Percentiles rank a stretch among this genome's conserved stretches.
Conservation (phyloP, 2,888 invertebrate species). For the Pterobdella sp. region DNA sequence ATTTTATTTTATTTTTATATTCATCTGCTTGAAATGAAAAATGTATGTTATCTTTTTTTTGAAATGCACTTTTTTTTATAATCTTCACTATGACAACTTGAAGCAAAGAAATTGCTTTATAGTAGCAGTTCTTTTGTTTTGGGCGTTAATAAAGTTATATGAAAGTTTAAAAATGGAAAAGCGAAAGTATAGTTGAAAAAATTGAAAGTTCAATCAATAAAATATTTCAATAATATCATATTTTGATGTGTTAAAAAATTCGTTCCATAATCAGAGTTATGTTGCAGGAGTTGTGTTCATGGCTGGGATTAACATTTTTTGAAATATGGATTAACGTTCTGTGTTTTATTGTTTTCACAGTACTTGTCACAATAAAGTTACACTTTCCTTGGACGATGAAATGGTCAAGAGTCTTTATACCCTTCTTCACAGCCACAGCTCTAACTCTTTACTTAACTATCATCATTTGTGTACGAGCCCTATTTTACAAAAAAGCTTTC, state of each 20-base stretch:
- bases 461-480: background rate
- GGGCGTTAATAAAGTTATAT: background rate
- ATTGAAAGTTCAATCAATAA: background rate
- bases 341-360: conserved; percentile 72
- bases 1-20: background rate
- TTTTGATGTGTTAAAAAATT: no score
- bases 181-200: background rate
- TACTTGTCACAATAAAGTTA: conserved; percentile 68
- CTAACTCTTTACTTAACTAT: conserved; percentile 74
- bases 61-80: background rate
- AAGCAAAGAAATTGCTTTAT: background rate
- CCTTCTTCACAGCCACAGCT: conserved; percentile 82
- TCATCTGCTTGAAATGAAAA: background rate
- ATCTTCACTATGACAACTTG: background rate
- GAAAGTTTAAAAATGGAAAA: background rate
- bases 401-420: conserved; percentile 85
- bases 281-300: conserved; percentile 72
- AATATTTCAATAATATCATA: background rate
- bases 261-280: no score
- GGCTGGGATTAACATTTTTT: conserved; percentile 88
- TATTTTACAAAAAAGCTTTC: background rate
- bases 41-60: no score
- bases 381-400: conserved; percentile 59
- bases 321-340: conserved; percentile 86
- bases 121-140: background rate